Evolutionary conservation across 2,113 vertebrate genomes (phyloP).

Genomic region (human (Homo sapiens)): DNA sequence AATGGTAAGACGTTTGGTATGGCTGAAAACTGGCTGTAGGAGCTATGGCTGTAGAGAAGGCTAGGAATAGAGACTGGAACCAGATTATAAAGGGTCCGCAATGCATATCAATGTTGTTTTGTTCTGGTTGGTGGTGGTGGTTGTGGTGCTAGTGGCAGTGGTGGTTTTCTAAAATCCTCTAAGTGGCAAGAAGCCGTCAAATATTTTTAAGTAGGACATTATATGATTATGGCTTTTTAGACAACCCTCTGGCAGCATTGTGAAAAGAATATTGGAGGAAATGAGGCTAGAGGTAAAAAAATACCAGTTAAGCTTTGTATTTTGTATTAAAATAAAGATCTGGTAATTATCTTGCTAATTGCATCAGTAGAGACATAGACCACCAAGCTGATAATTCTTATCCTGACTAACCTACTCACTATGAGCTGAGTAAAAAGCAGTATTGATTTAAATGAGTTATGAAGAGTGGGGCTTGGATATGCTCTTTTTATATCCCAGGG

Average conservation of each 20-base stretch:
- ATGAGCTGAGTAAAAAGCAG: background rate
- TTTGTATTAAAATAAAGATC: conserved; percentile 5
- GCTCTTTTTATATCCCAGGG: background rate
- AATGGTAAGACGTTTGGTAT: background rate
- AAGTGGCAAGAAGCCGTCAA: background rate
- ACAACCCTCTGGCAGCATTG: background rate
- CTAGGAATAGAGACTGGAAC: background rate
- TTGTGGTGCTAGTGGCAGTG: background rate
- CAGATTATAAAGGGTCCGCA: background rate
- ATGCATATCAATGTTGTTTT: background rate
- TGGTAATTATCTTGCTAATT: background rate
- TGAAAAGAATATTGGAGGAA: background rate
- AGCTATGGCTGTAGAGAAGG: no score
- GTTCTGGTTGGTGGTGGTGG: background rate
- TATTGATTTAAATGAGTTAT: background rate
- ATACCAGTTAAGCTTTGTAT: background rate
- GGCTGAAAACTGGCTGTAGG: background rate
- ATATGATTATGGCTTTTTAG: background rate
- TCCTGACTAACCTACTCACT: background rate
- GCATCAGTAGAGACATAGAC: background rate
- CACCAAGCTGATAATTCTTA: background rate
- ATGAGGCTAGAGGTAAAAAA: background rate
- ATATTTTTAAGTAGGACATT: background rate
- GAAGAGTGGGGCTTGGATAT: background rate
- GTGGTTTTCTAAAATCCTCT: background rate